phyloP scores from a whole-genome alignment of 1,140 invertebrate species.

The Bemisia tabaci region DNA sequence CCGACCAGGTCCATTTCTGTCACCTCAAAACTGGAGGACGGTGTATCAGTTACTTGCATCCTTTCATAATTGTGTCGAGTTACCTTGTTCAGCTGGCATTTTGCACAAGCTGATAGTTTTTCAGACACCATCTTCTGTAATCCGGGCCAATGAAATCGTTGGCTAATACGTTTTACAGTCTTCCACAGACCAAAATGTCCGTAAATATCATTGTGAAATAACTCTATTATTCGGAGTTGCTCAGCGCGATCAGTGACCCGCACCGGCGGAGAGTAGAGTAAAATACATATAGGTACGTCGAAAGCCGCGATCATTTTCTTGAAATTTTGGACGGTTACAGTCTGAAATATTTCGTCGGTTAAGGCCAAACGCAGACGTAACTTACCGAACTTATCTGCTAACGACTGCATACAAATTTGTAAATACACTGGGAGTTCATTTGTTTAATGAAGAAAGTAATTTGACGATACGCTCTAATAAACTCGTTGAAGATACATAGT shows the following conservation, averaged over 20 bases:
- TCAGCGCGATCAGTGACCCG: neutral
- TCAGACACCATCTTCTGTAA: neutral
- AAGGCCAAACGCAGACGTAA: neutral
- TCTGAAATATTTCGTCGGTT: neutral
- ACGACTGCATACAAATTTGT: too few species aligned
- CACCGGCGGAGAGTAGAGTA: neutral
- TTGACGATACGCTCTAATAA: too few species aligned
- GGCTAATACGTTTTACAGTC: neutral
- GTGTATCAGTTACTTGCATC: conserved; percentile 11
- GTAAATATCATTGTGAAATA: neutral
- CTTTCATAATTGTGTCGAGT: neutral
- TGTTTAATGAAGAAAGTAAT: too few species aligned
- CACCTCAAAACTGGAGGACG: conserved; percentile 5
- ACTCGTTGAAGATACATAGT: too few species aligned
- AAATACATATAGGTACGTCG: too few species aligned
- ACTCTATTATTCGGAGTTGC: neutral
- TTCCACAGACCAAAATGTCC: neutral
- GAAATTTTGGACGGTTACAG: neutral
- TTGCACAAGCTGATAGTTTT: neutral
- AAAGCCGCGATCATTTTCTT: too few species aligned
- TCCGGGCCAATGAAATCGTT: neutral
- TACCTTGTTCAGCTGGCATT: neutral
- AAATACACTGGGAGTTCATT: too few species aligned
- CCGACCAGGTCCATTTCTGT: conserved; percentile 25
- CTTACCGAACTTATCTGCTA: too few species aligned